phyloP scores from a whole-genome alignment of 2,113 vertebrate species.

The Bostrychus sinensis region DNA sequence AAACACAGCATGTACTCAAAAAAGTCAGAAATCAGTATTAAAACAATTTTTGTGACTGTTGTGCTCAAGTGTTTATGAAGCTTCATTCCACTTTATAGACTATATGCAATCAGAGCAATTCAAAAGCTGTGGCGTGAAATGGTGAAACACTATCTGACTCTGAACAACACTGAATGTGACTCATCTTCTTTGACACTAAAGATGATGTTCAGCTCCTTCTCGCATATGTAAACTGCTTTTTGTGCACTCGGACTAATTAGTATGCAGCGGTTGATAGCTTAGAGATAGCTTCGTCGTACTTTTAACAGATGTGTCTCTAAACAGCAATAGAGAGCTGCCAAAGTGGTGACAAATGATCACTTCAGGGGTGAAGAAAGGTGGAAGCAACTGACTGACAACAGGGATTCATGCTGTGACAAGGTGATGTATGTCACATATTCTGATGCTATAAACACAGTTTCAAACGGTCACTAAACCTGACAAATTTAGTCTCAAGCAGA shows the following conservation, averaged over 20 bases:
- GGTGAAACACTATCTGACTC: constrained; percentile 27
- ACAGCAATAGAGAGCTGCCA: background rate
- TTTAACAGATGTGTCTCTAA: constrained; percentile 12
- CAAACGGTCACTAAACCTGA: background rate
- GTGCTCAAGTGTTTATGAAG: constrained; percentile 60
- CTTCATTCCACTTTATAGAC: constrained; percentile 43
- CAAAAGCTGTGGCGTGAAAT: constrained; percentile 39
- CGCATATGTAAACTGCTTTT: constrained; percentile 28
- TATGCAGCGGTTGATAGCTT: constrained; percentile 4
- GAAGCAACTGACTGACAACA: constrained; percentile 33
- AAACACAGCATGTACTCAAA: constrained; percentile 39
- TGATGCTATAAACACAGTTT: constrained; percentile 1
- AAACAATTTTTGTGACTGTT: constrained; percentile 62
- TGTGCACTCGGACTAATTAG: constrained; percentile 22
- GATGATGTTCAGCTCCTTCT: constrained; percentile 34
- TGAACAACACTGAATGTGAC: constrained; percentile 28
- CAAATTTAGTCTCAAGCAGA: background rate
- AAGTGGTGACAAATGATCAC: constrained; percentile 25
- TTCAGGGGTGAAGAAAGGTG: constrained; percentile 36
- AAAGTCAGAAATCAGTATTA: constrained; percentile 53
- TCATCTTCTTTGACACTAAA: constrained; percentile 17
- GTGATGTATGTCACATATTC: constrained; percentile 16
- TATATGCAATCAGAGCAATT: constrained; percentile 63
- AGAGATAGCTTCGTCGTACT: constrained; percentile 11
- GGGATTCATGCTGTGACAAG: constrained; percentile 11